These are phyloP conservation scores for Drosophila tsacasi DNA, from an alignment of 1,140 invertebrate genomes.

Conservation along the genomic window DNA sequence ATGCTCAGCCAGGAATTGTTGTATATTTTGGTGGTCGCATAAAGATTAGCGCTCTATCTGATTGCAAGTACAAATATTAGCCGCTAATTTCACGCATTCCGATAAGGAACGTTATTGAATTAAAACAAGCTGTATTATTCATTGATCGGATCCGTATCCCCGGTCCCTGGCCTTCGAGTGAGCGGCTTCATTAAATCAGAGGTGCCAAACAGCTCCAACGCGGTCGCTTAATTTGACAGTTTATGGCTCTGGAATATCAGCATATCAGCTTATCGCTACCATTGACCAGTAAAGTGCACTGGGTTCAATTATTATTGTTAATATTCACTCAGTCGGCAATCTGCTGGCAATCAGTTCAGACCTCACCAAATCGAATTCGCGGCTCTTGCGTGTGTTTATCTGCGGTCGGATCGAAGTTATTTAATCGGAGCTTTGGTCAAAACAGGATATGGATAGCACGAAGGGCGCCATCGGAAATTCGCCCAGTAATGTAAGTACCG, in stretches of 20 bases:
- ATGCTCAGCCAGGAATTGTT: conserved; percentile 1
- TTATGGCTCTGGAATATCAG: conserved; percentile 39
- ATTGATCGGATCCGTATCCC: conserved; percentile 16
- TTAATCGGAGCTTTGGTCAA: conserved; percentile 4
- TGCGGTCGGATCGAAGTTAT: neutral
- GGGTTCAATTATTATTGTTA: conserved; percentile 25
- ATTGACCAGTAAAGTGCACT: conserved; percentile 33
- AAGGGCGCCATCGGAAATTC: conserved; percentile 33
- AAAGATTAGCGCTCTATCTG: conserved; percentile 31
- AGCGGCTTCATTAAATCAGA: conserved; percentile 36
- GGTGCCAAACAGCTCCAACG: conserved; percentile 8
- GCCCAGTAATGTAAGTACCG: conserved; percentile 48
- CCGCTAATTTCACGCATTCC: conserved; percentile 18
- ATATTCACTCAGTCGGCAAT: conserved; percentile 11
- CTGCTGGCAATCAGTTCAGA: conserved; percentile 27
- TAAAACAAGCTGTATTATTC: conserved; percentile 11
- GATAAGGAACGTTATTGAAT: conserved; percentile 39
- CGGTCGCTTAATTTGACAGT: conserved; percentile 29
- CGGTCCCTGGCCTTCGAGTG: neutral
- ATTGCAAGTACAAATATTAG: conserved; percentile 3
- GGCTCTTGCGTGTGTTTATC: conserved; percentile 10
- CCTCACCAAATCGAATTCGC: conserved; percentile 1
- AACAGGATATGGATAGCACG: conserved; percentile 1
- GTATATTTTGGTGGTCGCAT: conserved; percentile 10
- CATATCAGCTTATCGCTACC: conserved; percentile 40